Evolutionary conservation across 1,140 invertebrate genomes (phyloP).

Genomic region (Listronotus bonariensis): DNA sequence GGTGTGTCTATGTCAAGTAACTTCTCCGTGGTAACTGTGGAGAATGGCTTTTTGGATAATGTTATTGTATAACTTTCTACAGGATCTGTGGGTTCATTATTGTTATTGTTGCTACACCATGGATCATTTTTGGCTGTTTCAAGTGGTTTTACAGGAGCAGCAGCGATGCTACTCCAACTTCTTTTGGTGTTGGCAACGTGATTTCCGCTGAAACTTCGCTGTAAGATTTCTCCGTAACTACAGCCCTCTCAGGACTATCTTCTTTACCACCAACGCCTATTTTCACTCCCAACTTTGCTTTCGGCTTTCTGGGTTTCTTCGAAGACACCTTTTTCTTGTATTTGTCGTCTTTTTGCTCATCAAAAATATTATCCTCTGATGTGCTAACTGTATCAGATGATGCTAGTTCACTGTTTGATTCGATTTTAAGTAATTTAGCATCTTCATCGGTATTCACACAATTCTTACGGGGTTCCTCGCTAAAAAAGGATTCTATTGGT

Average conservation of each 20-base stretch:
- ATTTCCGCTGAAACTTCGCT: conserved; percentile 22
- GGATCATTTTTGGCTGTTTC: conserved; percentile 19
- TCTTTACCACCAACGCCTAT: conserved; percentile 42
- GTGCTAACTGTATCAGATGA: conserved; percentile 36
- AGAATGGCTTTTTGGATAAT: conserved; percentile 29
- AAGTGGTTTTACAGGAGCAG: conserved; percentile 29
- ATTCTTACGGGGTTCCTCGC: conserved; percentile 2
- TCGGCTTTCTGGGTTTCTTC: conserved; percentile 50
- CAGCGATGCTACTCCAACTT: conserved; percentile 47
- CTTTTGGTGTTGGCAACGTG: conserved; percentile 41
- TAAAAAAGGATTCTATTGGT: conserved; percentile 6
- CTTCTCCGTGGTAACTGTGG: conserved; percentile 13
- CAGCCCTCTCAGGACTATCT: conserved; percentile 28
- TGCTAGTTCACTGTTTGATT: background rate
- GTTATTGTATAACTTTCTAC: conserved; percentile 40
- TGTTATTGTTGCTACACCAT: conserved; percentile 18
- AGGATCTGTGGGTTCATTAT: conserved; percentile 24
- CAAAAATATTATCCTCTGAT: conserved; percentile 41
- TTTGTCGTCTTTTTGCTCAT: conserved; percentile 36
- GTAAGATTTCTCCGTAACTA: background rate
- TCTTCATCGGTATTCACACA: background rate
- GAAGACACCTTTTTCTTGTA: background rate
- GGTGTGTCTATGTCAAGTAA: conserved; percentile 41
- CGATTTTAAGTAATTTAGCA: background rate
- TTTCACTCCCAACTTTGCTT: conserved; percentile 51